phyloP scores from a whole-genome alignment of 2,888 invertebrate species.

The Melanchra persicariae region DNA sequence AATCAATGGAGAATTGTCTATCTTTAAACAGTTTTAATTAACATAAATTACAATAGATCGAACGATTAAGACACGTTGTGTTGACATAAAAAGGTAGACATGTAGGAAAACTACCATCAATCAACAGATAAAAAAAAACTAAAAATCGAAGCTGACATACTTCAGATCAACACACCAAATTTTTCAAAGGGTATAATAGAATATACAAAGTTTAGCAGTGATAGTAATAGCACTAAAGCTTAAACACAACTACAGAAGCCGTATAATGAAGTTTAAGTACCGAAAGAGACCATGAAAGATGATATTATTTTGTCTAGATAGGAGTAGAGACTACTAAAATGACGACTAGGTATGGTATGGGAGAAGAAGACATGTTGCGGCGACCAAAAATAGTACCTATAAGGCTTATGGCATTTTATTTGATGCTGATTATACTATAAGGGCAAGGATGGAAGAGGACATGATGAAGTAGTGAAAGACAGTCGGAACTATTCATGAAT shows the following conservation, averaged over 20 bases:
- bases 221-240: background rate
- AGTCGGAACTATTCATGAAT: too few species aligned
- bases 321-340: too few species aligned
- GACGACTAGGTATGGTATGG: background rate
- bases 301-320: too few species aligned
- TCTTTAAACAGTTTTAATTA: constrained; percentile 38
- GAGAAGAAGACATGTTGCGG: background rate
- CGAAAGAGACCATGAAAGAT: too few species aligned
- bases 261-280: too few species aligned
- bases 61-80: constrained; percentile 12
- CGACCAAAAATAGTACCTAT: background rate
- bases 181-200: background rate
- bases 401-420: background rate
- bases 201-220: background rate
- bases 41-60: constrained; percentile 48
- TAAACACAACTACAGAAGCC: too few species aligned
- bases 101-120: constrained; percentile 17
- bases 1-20: constrained; percentile 22
- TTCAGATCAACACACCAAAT: background rate
- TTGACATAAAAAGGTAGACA: background rate
- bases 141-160: background rate
- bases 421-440: too few species aligned
- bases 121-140: background rate
- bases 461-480: too few species aligned
- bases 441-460: too few species aligned